Evolutionary conservation across 2,113 vertebrate genomes (phyloP), one percentile per base, ranked within the genome.

Genomic region (Synchiropus splendidus): DNA sequence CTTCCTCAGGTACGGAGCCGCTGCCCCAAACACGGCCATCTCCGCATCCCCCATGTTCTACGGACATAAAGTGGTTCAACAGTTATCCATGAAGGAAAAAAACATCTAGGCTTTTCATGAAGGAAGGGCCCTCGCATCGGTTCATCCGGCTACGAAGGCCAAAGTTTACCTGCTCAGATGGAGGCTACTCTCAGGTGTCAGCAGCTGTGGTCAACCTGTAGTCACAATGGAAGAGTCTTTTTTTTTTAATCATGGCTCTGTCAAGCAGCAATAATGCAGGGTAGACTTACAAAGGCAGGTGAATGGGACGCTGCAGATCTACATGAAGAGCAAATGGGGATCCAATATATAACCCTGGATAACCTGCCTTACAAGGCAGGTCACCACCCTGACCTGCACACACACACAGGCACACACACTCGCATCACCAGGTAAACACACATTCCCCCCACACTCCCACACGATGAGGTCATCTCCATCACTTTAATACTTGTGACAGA

Each of bases 1-100:
- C 70, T 91, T 92, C 33, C 89, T 82, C 48, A 92, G 84, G 78
- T 70, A 92, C 0, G 80, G 2, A 30, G 86, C 85, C 1, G 90
- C 88, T 0, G 9, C 10, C 73, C 90, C 89, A 27, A 86, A 92
- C 48, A 84, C 83, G 0, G 87, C 31, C 87, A 90, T 87, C 53
- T 80, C 61, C 15, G 86, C 69, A 12, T 91, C 89, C 0, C 75
- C 83, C 90, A 92, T 92, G 30, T 17, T 27, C n/a, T n/a, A n/a
- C n/a, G n/a, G n/a, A n/a, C n/a, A n/a, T n/a, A n/a, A n/a, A n/a
- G n/a, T n/a, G n/a, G n/a, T n/a, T n/a, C n/a, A n/a, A n/a, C n/a
- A n/a, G n/a, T n/a, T n/a, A n/a, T n/a, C n/a, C n/a, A n/a, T n/a
- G n/a, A n/a, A n/a, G n/a, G n/a, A n/a, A n/a, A n/a, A n/a, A n/a